A percentile compares a stretch with the other conserved stretches of the same genome.
phyloP scores from a whole-genome alignment of 1,140 invertebrate genomes.

The Heliconius melpomene region DNA sequence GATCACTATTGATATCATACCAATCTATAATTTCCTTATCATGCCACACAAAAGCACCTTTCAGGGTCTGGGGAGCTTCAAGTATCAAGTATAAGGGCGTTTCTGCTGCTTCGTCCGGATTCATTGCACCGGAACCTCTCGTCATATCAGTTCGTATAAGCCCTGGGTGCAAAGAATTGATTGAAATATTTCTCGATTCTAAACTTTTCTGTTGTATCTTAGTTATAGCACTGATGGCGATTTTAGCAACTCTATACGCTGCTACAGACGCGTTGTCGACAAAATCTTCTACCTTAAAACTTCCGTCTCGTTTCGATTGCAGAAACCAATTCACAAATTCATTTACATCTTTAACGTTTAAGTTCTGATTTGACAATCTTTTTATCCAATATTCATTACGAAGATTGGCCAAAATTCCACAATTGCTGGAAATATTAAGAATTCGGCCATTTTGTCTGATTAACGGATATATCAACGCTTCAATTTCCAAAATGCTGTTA shows the following conservation, averaged over 20 bases:
- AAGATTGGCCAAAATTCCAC: conserved; percentile 64
- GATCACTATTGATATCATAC: conserved; percentile 57
- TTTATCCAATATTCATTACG: conserved; percentile 80
- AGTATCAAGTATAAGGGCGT: conserved; percentile 62
- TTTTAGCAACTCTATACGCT: conserved; percentile 87
- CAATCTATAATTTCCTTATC: conserved; percentile 66
- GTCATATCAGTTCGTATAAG: conserved; percentile 88
- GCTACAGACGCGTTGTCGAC: conserved; percentile 80
- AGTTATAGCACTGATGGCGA: conserved; percentile 83
- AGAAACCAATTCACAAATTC: conserved; percentile 85
- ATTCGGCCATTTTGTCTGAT: conserved; percentile 85
- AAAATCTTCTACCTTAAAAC: conserved; percentile 66
- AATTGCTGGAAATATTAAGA: conserved; percentile 87
- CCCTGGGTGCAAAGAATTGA: conserved; percentile 85
- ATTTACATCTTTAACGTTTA: conserved; percentile 82
- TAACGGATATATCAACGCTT: conserved; percentile 85
- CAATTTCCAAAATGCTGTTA: conserved; percentile 83
- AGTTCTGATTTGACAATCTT: conserved; percentile 74
- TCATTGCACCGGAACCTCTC: conserved; percentile 83
- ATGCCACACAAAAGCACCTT: conserved; percentile 73
- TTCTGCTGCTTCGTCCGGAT: conserved; percentile 80
- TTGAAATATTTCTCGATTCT: conserved; percentile 82
- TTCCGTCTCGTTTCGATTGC: conserved; percentile 53
- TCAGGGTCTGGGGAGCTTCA: conserved; percentile 59
- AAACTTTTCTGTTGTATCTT: conserved; percentile 81